Evolutionary conservation across 2,113 vertebrate species (phyloP).

Genomic region (Brachypodius melanocephalos): DNA sequence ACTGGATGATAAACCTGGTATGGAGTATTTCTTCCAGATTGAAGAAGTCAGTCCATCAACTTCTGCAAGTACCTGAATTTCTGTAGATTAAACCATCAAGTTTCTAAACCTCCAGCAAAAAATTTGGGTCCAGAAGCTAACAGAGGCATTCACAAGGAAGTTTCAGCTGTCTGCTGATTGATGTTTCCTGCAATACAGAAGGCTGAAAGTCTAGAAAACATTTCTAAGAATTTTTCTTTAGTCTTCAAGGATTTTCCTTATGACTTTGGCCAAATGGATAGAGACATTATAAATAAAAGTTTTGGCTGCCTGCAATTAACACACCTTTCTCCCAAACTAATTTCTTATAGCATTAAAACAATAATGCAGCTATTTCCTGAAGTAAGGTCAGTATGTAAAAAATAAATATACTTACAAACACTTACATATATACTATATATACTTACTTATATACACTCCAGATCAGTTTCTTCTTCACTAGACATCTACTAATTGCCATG

Average conservation of each 20-base stretch:
- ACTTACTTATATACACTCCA: neutral
- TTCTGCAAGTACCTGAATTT: constrained; percentile 64
- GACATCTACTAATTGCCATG: neutral
- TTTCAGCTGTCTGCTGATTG: neutral
- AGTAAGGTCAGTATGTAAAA: neutral
- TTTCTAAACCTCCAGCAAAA: constrained; percentile 65
- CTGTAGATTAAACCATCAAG: constrained; percentile 71
- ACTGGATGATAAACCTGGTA: constrained; percentile 40
- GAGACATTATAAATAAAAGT: neutral
- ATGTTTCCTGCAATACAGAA: constrained; percentile 45
- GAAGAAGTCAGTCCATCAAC: constrained; percentile 65
- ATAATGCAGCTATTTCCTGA: neutral
- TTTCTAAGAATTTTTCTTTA: neutral
- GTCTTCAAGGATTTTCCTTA: neutral
- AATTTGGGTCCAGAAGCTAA: constrained; percentile 50
- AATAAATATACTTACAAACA: neutral
- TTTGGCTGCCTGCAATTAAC: neutral
- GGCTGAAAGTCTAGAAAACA: constrained; percentile 43
- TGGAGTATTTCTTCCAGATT: constrained; percentile 52
- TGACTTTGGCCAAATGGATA: neutral
- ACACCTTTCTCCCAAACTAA: neutral
- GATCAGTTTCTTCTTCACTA: neutral
- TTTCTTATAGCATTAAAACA: neutral
- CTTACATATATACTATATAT: neutral
- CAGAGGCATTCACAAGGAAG: neutral